Conservation (phyloP, 2,797 vertebrate species). For the Halcyon badia region DNA sequence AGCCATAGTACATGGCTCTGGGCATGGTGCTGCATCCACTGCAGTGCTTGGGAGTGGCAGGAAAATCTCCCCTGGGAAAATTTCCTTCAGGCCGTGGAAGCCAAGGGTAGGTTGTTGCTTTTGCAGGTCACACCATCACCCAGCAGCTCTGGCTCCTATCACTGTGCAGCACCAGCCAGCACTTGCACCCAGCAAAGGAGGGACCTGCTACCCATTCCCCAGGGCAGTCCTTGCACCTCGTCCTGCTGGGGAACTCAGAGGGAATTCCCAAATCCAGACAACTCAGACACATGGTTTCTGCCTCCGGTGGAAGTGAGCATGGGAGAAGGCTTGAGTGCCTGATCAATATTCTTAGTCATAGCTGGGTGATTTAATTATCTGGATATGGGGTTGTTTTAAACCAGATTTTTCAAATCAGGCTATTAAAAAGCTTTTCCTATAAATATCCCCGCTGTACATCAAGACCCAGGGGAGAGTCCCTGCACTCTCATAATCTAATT, state of each 20-base stretch:
- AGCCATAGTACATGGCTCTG: fast-evolving
- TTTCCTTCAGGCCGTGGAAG: fast-evolving
- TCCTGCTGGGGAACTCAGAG: fast-evolving
- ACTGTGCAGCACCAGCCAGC: fast-evolving
- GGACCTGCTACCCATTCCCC: fast-evolving
- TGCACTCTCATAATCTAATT: neutral
- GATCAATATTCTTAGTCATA: neutral
- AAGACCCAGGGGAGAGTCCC: neutral
- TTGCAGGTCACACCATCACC: fast-evolving
- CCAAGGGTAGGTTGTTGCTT: fast-evolving
- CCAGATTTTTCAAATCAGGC: neutral
- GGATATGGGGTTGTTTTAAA: neutral
- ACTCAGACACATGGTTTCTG: fast-evolving
- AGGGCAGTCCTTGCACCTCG: neutral
- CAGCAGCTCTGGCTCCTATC: fast-evolving
- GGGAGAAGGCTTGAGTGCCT: neutral
- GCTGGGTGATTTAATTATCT: conserved; percentile 15
- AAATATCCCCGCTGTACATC: neutral
- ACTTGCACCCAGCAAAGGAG: fast-evolving
- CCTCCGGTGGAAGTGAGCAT: neutral
- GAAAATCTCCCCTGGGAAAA: neutral
- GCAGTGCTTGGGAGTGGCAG: neutral
- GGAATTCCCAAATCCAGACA: neutral
- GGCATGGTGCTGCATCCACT: fast-evolving
- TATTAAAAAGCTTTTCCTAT: conserved; percentile 40